Percentiles rank a stretch among this genome's conserved stretches.
These are phyloP conservation scores for Hylaeus anthracinus DNA, from an alignment of 1,140 invertebrate species.

Conservation along the genomic window DNA sequence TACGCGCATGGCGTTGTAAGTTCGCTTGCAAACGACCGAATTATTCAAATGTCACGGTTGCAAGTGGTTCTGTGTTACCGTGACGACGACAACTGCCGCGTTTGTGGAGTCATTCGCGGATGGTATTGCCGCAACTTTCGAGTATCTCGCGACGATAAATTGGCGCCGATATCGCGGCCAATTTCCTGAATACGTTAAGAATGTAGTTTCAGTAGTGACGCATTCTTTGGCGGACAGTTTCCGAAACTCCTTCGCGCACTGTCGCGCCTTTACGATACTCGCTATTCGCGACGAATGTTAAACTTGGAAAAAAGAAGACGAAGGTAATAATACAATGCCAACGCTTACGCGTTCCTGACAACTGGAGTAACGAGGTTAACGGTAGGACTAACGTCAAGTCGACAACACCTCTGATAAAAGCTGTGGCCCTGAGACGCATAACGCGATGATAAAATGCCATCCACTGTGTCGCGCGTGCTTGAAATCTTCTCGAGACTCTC, in stretches of 20 bases:
- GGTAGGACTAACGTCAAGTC: too few species aligned
- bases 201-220: conserved; percentile 52
- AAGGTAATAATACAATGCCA: not conserved
- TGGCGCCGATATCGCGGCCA: conserved; percentile 73
- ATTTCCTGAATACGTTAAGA: conserved; percentile 75
- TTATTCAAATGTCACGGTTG: conserved; percentile 75
- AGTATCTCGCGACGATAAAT: conserved; percentile 71
- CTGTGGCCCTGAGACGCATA: too few species aligned
- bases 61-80: conserved; percentile 58
- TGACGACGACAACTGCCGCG: conserved; percentile 62
- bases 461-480: too few species aligned
- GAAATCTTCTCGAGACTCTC: too few species aligned
- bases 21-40: conserved; percentile 74
- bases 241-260: not conserved
- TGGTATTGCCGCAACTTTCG: conserved; percentile 50
- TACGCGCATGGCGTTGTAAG: conserved; percentile 64
- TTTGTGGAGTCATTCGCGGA: conserved; percentile 59
- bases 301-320: too few species aligned
- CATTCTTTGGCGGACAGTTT: not conserved
- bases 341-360: not conserved
- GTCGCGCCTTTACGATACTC: not conserved
- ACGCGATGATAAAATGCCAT: too few species aligned
- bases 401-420: too few species aligned
- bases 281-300: not conserved
- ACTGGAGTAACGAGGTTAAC: too few species aligned